These are phyloP conservation scores for Muschampia plurimacula DNA, from an alignment of 2,888 invertebrate species.

Conservation along the genomic window DNA sequence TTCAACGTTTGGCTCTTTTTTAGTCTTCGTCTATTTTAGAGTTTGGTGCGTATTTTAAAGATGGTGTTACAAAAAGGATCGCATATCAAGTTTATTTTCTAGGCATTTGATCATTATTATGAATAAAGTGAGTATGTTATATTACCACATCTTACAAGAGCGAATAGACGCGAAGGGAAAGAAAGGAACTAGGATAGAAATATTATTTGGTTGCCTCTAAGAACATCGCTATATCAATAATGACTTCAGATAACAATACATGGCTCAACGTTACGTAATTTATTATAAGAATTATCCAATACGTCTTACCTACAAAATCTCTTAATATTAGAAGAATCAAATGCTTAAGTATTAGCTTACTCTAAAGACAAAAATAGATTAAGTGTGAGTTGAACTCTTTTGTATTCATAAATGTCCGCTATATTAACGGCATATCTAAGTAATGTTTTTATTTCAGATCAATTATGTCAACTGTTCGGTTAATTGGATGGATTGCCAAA, in stretches of 20 bases:
- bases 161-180: conserved; percentile 3
- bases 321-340: conserved; percentile 35
- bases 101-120: too few relatives aligned
- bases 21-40: too few relatives aligned
- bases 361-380: conserved; percentile 32
- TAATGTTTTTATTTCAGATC: background rate
- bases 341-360: conserved; percentile 30
- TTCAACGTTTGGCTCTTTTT: too few relatives aligned
- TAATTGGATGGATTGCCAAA: background rate
- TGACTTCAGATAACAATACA: conserved; percentile 8
- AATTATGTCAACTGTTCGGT: background rate
- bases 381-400: conserved; percentile 30
- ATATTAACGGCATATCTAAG: background rate
- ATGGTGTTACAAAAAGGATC: too few relatives aligned
- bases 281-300: conserved; percentile 22
- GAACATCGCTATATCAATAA: conserved; percentile 16
- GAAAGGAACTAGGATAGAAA: background rate
- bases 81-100: too few relatives aligned
- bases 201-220: conserved; percentile 21
- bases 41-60: too few relatives aligned
- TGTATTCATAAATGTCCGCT: background rate
- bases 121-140: too few relatives aligned
- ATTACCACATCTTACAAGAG: background rate
- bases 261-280: conserved; percentile 27
- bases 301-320: conserved; percentile 26